phyloP scores from a whole-genome alignment of 2,113 vertebrate genomes.

The Oplegnathus fasciatus region DNA sequence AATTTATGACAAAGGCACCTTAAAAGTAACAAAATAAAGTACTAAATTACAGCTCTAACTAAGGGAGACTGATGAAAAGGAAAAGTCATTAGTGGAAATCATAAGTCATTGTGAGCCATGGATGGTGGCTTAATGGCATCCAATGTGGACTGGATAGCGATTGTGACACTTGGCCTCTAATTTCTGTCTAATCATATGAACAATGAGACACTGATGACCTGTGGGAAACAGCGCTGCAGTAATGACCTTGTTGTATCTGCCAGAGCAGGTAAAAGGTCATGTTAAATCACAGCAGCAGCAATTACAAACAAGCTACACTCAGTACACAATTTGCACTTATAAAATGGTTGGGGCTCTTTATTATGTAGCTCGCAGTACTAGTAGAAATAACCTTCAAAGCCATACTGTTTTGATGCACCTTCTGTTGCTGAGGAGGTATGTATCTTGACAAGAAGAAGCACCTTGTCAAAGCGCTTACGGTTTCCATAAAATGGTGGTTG shows the following conservation, averaged over 20 bases:
- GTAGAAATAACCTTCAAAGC: constrained; percentile 22
- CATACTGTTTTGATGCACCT: constrained; percentile 20
- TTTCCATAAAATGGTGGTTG: constrained; percentile 38
- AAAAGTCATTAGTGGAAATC: constrained; percentile 21
- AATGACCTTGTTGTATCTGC: constrained; percentile 36
- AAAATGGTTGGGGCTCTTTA: constrained; percentile 4
- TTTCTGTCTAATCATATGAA: constrained; percentile 61
- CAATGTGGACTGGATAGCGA: constrained; percentile 9
- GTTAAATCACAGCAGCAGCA: constrained; percentile 27
- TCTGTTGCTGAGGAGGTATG: constrained; percentile 13
- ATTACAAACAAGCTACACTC: neutral
- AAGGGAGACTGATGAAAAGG: constrained; percentile 16
- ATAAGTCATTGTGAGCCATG: constrained; percentile 47
- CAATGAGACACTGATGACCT: constrained; percentile 59
- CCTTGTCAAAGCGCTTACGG: constrained; percentile 8
- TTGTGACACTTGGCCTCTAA: constrained; percentile 49
- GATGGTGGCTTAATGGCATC: constrained; percentile 26
- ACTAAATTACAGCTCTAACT: constrained; percentile 37
- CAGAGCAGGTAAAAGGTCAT: constrained; percentile 45
- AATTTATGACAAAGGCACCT: constrained; percentile 46
- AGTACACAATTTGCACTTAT: neutral
- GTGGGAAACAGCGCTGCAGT: constrained; percentile 22
- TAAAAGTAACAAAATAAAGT: constrained; percentile 50
- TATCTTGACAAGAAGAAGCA: constrained; percentile 33
- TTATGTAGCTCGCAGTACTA: neutral